Evolutionary conservation across 2,113 vertebrate species (phyloP).

Genomic region (Symphodus melops): DNA sequence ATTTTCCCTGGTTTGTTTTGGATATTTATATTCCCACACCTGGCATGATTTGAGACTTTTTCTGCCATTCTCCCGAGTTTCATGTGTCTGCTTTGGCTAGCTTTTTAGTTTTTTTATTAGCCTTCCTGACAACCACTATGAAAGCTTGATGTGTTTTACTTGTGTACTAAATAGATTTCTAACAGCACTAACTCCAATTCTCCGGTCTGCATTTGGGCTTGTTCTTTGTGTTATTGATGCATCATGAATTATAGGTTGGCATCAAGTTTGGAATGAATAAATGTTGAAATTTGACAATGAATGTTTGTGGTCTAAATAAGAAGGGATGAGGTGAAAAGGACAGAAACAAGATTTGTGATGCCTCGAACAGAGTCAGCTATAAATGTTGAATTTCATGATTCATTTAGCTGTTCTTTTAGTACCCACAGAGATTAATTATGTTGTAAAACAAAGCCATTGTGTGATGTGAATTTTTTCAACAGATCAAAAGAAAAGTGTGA

Average conservation of each 20-base stretch:
- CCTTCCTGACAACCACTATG: no score
- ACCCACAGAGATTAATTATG: neutral
- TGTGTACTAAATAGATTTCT: no score
- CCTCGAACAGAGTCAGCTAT: neutral
- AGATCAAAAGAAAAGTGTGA: neutral
- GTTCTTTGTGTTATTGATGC: neutral
- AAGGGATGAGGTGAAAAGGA: neutral
- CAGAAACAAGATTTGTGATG: neutral
- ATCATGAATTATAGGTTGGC: neutral
- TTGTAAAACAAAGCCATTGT: slow-evolving; percentile 7
- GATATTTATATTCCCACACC: no score
- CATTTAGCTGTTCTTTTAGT: neutral
- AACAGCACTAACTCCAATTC: neutral
- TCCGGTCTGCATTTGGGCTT: neutral
- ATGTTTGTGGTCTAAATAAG: neutral
- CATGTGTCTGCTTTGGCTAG: no score
- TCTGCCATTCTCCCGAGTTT: no score
- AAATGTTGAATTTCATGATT: neutral
- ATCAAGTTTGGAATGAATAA: neutral
- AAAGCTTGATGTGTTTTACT: no score
- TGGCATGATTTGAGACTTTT: no score
- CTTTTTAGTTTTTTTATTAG: no score
- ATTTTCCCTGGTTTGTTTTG: neutral
- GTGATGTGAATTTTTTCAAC: neutral
- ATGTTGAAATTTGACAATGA: no score